Conservation (phyloP, 2,113 vertebrate species). For the Zosterops japonicus region DNA sequence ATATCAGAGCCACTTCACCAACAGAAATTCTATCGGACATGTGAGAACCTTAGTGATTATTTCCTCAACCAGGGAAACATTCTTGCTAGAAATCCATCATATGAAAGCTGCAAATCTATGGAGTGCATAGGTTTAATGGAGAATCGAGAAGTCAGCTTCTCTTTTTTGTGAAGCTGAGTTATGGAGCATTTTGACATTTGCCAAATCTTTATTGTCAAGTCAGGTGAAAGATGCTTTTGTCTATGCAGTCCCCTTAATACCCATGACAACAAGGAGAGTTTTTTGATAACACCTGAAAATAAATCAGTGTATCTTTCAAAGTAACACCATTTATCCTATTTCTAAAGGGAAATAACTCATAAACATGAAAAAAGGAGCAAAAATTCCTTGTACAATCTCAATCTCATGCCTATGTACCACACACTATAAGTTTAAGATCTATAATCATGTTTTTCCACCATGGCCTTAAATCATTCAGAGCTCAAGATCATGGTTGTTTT, state of each 20-base stretch:
- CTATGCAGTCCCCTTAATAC: slow-evolving; percentile 22
- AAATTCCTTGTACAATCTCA: neutral
- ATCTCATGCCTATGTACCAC: neutral
- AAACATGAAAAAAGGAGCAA: neutral
- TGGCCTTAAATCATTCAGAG: neutral
- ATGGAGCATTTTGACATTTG: slow-evolving; percentile 14
- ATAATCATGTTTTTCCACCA: neutral
- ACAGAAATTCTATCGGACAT: neutral
- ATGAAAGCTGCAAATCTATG: neutral
- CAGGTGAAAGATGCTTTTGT: slow-evolving; percentile 36
- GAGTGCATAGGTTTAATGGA: neutral
- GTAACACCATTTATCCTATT: neutral
- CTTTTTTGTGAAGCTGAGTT: neutral
- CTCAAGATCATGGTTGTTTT: neutral
- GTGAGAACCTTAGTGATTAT: neutral
- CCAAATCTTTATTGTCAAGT: slow-evolving; percentile 33
- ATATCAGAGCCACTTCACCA: neutral
- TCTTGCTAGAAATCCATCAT: neutral
- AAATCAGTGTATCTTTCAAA: slow-evolving; percentile 14
- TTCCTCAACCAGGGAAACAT: neutral
- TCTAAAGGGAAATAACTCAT: neutral
- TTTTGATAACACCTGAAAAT: slow-evolving; percentile 16
- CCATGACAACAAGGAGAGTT: neutral
- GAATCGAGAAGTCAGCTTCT: neutral
- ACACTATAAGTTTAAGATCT: neutral